Percentiles rank a stretch among this genome's conserved stretches.
Conservation (phyloP, 2,113 vertebrate genomes). For the Cyprinodon brontotheroides region DNA sequence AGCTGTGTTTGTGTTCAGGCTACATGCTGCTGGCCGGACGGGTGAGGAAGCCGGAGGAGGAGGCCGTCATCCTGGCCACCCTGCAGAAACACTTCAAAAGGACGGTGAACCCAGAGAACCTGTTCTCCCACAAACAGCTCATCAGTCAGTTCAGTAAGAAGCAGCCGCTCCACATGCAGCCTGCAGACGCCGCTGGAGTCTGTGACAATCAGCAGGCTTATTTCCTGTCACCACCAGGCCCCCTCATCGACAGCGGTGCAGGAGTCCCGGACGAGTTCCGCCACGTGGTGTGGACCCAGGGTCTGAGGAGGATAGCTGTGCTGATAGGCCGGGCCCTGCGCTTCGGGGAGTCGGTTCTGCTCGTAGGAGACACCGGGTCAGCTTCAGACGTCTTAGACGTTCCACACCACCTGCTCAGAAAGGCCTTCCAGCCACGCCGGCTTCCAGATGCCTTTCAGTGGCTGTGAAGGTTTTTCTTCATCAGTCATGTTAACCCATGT, state of each 20-base stretch:
- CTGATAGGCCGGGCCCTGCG: conserved; percentile 90
- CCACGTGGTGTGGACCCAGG: conserved; percentile 91
- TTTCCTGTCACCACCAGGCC: conserved; percentile 58
- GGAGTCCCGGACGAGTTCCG: conserved; percentile 85
- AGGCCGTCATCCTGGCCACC: conserved; percentile 84
- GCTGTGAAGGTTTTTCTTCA: background rate
- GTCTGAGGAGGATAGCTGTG: conserved; percentile 88
- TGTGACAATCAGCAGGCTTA: too few species aligned
- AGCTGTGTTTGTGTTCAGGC: conserved; percentile 71
- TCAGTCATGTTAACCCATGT: background rate
- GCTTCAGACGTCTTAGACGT: background rate
- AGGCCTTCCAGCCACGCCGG: background rate
- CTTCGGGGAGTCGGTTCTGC: conserved; percentile 92
- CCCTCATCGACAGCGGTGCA: conserved; percentile 73
- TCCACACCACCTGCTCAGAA: too few species aligned
- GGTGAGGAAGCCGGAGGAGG: conserved; percentile 93
- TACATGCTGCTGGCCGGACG: conserved; percentile 96
- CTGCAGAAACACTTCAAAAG: conserved; percentile 96
- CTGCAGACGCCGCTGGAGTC: background rate
- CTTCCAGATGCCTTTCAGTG: background rate
- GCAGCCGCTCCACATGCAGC: background rate
- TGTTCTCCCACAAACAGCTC: conserved; percentile 88
- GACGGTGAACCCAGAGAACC: conserved; percentile 81
- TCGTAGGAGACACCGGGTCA: conserved; percentile 97
- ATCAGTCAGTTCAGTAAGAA: conserved; percentile 89